Base-by-base conservation (phyloP, 2,888 invertebrate genomes). In the Plebejus anna region DNA sequence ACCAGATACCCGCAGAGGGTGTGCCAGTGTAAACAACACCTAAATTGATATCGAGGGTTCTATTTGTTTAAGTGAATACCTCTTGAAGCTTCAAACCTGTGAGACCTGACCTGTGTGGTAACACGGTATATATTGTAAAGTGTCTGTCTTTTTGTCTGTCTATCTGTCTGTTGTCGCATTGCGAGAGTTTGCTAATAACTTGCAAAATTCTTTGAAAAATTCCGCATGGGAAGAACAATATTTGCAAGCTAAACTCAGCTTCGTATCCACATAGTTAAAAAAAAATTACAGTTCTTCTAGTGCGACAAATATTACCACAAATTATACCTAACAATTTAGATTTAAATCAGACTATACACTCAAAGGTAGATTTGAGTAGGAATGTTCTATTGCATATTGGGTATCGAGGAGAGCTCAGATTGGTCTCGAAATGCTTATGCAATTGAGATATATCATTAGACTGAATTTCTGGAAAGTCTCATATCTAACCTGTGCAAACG, bases 1-100 rank as follows among this genome's bases (percentile, higher is more conserved):
- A 55, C 16, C 55, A 47, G 76, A 77, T 77, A 78, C 82, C 81
- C 75, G 57, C 75, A 77, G 84, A 85, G 79, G 78, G 79, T 77
- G 80, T 84, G 82, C 84, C 85, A 87, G 86, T 86, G 84, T 85
- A 84, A 86, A 85, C 84, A 85, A 83, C 82, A 73, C 77, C 71
- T 75, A 79, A 79, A 78, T 78, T 79, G 79, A 79, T 77, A 76
- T 76, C 78, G 71, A 70, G 77, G 75, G 75, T 76, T 78, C 76
- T 75, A 76, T 80, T 79, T 78, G 76, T 75, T 76, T 59, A 75
- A 75, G 73, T 42, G 66, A 77, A 61, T 75, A 70, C 70, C 70
- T 76, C 75, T 76, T 59, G 75, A 71, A 32, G 22, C 16, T 73
- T 13, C 16, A 61, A 22, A 11, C 28, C 22, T 28, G 61, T 59